These are phyloP conservation scores for Rhagonycha fulva DNA, from an alignment of 2,888 invertebrate species.

Conservation along the genomic window DNA sequence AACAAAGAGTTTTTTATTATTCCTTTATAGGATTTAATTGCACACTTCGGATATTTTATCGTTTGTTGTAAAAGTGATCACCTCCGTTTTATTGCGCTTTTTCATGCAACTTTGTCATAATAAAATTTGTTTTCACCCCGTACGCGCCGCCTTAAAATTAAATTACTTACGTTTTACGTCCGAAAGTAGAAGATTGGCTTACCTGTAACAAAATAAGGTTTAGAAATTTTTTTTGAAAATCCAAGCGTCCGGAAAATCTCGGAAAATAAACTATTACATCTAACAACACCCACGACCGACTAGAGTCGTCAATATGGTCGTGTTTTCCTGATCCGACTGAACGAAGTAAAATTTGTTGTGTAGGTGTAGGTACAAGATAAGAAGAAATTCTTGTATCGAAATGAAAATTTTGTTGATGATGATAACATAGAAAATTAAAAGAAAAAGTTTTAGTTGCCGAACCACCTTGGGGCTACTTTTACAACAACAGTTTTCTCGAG, in stretches of 20 bases:
- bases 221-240: not conserved
- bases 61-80: not conserved
- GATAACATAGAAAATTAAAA: not conserved
- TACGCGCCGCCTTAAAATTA: not conserved
- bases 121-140: not conserved
- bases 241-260: not conserved
- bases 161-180: not conserved
- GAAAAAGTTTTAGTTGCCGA: not conserved
- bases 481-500: not conserved
- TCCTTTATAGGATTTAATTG: not conserved
- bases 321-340: not conserved
- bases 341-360: not conserved
- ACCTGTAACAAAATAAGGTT: not conserved
- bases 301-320: not conserved
- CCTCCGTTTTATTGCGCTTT: not conserved
- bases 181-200: not conserved
- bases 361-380: not conserved
- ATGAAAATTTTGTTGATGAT: not conserved
- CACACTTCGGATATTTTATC: not conserved
- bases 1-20: conserved; percentile 4
- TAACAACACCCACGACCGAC: not conserved
- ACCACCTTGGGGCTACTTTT: not conserved
- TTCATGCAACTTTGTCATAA: not conserved
- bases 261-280: not conserved
- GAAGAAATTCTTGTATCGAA: not conserved